Conservation (phyloP, 2,888 invertebrate genomes). For the Drosophila borealis region DNA sequence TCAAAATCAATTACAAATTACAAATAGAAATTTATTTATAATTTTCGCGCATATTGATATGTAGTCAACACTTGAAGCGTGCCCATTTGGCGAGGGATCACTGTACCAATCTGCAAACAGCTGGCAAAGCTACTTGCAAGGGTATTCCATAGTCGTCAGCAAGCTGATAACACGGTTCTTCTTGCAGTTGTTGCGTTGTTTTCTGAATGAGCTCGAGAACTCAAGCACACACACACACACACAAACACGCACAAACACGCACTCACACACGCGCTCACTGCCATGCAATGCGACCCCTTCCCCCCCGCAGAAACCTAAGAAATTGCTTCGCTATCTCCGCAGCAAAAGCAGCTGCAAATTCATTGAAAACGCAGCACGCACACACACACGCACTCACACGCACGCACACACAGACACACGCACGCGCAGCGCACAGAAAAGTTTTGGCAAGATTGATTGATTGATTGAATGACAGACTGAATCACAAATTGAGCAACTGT, state of each 20-base stretch:
- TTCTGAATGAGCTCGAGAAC: conserved; percentile 35
- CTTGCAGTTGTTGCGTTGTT: conserved; percentile 16
- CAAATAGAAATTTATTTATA: too few species aligned
- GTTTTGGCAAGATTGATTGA: conserved; percentile 32
- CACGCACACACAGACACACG: too few species aligned
- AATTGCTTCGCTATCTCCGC: conserved; percentile 13
- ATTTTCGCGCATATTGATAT: too few species aligned
- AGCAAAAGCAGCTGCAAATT: conserved; percentile 29
- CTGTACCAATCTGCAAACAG: too few species aligned
- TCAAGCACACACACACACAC: conserved; percentile 2
- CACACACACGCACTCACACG: too few species aligned
- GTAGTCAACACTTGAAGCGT: too few species aligned
- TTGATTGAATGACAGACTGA: conserved; percentile 9
- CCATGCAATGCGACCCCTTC: not conserved
- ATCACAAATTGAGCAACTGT: conserved; percentile 15
- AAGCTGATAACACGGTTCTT: not conserved
- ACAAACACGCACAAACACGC: not conserved
- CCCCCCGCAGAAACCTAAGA: not conserved
- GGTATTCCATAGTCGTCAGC: not conserved
- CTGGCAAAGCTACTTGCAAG: not conserved
- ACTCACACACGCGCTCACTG: not conserved
- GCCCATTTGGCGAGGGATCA: not conserved
- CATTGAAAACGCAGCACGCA: conserved; percentile 12
- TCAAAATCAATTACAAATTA: too few species aligned
- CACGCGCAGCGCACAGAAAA: not conserved